These are phyloP conservation scores for Drosophila prolongata DNA, from an alignment of 2,888 invertebrate species.

Conservation along the genomic window DNA sequence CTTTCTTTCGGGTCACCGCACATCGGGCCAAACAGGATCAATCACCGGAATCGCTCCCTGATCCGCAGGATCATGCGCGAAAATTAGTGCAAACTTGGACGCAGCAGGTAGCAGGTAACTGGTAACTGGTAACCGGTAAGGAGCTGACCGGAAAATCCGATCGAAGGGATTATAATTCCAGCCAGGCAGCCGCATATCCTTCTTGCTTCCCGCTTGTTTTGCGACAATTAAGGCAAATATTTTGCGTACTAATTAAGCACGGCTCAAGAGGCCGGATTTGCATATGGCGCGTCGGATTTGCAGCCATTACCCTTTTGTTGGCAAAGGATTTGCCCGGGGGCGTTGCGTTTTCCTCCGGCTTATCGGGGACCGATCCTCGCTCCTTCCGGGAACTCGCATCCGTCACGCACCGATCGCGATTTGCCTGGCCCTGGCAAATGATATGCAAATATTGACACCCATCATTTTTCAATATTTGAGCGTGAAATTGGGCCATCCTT, in stretches of 20 bases:
- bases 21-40: conserved; percentile 76
- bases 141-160: conserved; percentile 80
- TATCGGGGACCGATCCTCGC: conserved; percentile 29
- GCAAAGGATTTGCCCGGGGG: conserved; percentile 65
- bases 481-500: conserved; percentile 57
- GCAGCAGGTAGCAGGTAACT: conserved; percentile 53
- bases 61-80: conserved; percentile 64
- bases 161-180: conserved; percentile 77
- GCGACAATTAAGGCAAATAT: conserved; percentile 81
- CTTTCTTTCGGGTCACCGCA: conserved; percentile 74
- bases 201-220: conserved; percentile 39
- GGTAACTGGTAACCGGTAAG: not conserved
- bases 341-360: conserved; percentile 55
- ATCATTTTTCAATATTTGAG: conserved; percentile 76
- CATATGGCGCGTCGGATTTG: conserved; percentile 76
- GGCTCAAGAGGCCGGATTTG: conserved; percentile 56
- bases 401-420: conserved; percentile 51
- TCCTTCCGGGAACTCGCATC: conserved; percentile 28
- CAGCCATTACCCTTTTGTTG: conserved; percentile 80
- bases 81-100: conserved; percentile 65
- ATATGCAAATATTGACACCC: conserved; percentile 79
- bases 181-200: conserved; percentile 15
- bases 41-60: conserved; percentile 62
- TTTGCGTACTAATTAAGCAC: conserved; percentile 81
- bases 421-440: conserved; percentile 33